Conservation (phyloP, 2,888 invertebrate species). For the Keiferia lycopersicella region DNA sequence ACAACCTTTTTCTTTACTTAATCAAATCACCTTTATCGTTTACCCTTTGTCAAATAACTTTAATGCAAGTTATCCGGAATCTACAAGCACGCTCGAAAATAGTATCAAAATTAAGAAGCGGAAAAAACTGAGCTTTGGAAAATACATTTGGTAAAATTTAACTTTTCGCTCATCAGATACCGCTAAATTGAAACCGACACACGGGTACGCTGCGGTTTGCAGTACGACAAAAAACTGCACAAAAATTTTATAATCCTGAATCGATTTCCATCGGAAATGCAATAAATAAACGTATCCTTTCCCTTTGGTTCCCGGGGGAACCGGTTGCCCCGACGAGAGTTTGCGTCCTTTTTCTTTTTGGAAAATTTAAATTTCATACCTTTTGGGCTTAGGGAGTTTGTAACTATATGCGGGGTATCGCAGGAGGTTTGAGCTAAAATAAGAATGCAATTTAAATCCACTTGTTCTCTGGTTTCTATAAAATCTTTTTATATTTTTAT, state of each 20-base stretch:
- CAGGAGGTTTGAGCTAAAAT: not conserved
- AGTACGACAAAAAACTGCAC: not conserved
- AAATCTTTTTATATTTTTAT: no score
- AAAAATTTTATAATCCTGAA: conserved; percentile 32
- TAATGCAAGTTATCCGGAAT: conserved; percentile 3
- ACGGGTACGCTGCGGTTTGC: conserved; percentile 18
- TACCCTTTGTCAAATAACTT: conserved; percentile 11
- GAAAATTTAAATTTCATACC: conserved; percentile 44
- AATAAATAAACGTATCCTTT: conserved; percentile 51
- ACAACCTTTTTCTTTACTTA: no score
- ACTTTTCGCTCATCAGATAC: conserved; percentile 27
- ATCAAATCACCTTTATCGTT: not conserved
- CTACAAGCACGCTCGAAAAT: conserved; percentile 10
- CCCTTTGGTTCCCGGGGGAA: conserved; percentile 44
- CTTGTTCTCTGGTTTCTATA: not conserved
- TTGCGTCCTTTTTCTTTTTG: conserved; percentile 46
- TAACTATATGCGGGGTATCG: conserved; percentile 12
- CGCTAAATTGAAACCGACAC: conserved; percentile 25
- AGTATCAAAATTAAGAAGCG: conserved; percentile 2
- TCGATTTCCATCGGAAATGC: conserved; percentile 56
- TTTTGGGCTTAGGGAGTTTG: conserved; percentile 48
- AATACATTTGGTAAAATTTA: conserved; percentile 31
- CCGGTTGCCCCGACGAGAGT: conserved; percentile 47
- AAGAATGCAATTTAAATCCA: not conserved
- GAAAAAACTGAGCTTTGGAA: conserved; percentile 5